These are phyloP conservation scores for Helicoverpa assulta DNA, from an alignment of 2,888 invertebrate species.

Conservation along the genomic window DNA sequence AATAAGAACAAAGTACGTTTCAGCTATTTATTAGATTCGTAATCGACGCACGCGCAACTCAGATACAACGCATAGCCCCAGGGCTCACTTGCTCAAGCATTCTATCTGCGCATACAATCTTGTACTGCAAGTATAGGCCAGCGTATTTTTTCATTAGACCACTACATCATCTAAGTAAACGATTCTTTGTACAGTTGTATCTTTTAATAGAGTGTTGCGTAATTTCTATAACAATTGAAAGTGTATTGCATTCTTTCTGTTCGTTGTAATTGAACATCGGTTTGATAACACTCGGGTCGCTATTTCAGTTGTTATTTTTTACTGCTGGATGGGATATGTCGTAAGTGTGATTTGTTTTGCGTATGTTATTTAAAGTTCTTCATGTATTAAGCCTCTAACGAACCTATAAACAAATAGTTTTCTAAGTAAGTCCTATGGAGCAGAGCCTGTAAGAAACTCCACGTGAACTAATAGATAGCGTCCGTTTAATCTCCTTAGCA, in stretches of 20 bases:
- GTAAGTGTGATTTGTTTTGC: neutral
- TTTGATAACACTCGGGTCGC: conserved; percentile 29
- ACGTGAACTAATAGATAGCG: conserved; percentile 13
- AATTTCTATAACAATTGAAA: conserved; percentile 77
- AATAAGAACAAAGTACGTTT: conserved; percentile 49
- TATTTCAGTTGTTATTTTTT: conserved; percentile 34
- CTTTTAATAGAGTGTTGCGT: conserved; percentile 81
- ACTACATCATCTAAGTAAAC: conserved; percentile 80
- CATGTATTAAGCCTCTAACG: no score
- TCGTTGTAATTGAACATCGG: conserved; percentile 46
- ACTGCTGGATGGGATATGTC: neutral
- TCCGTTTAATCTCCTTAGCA: conserved; percentile 34
- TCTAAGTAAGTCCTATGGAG: neutral
- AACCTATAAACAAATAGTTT: neutral
- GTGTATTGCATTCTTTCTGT: conserved; percentile 67
- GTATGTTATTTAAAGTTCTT: no score
- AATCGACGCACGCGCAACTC: conserved; percentile 71
- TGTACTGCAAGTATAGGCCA: conserved; percentile 53
- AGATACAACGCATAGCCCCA: conserved; percentile 71
- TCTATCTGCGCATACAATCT: conserved; percentile 78
- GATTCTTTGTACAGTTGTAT: conserved; percentile 78
- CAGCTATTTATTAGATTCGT: conserved; percentile 71
- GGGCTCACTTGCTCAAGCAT: conserved; percentile 75
- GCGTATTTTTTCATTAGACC: conserved; percentile 74
- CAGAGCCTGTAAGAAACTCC: neutral